Evolutionary conservation across 2,113 vertebrate genomes (phyloP).

Genomic region (Panthera leo): DNA sequence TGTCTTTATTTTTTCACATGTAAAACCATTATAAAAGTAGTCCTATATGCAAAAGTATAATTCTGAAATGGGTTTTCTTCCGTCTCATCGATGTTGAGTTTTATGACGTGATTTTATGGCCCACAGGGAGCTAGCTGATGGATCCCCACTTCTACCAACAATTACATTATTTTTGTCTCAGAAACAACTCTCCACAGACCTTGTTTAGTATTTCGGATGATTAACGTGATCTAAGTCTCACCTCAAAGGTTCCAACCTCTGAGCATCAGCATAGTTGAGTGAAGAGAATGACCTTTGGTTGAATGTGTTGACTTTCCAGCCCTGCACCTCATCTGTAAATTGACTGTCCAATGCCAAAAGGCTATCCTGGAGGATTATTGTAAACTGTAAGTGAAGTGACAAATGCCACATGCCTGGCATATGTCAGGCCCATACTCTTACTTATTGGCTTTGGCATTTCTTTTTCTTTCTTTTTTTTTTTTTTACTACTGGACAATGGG

Average conservation of each 20-base stretch:
- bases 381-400: not conserved
- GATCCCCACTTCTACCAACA: not conserved
- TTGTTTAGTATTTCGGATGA: not conserved
- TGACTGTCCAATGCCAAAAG: not conserved
- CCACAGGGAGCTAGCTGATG: not conserved
- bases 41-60: not conserved
- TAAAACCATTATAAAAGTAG: not conserved
- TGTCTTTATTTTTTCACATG: not conserved
- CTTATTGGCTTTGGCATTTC: not conserved
- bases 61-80: not conserved
- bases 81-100: not conserved
- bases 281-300: not conserved
- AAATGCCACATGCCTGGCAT: too few species aligned
- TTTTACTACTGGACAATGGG: too few species aligned
- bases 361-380: not conserved
- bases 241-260: not conserved
- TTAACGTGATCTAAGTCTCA: not conserved
- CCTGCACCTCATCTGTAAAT: not conserved
- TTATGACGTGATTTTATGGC: not conserved
- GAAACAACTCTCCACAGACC: not conserved
- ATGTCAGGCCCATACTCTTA: fast-evolving
- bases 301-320: not conserved
- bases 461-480: too few species aligned
- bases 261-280: not conserved
- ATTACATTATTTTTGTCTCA: not conserved